These are phyloP conservation scores for Rhinatrema bivittatum DNA, from an alignment of 2,797 vertebrate species.

Conservation along the genomic window DNA sequence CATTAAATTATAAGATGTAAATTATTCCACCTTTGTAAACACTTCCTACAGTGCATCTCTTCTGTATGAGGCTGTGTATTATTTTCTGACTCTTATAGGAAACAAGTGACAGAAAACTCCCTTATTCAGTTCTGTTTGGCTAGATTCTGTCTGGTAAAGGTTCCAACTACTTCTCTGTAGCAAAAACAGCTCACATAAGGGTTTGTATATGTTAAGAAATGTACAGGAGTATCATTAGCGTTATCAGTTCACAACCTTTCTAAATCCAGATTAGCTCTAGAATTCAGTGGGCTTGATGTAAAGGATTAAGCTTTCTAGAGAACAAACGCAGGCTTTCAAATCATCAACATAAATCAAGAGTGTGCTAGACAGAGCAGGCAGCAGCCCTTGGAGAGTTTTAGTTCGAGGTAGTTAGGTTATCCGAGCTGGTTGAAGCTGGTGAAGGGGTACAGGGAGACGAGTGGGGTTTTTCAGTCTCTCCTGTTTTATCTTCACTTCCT, in stretches of 20 bases:
- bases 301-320: conserved; percentile 18
- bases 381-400: too few relatives aligned
- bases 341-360: conserved; percentile 16
- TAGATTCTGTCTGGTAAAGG: not conserved
- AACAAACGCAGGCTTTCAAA: conserved; percentile 9
- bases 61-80: conserved; percentile 32
- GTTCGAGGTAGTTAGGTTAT: conserved; percentile 57
- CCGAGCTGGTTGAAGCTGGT: conserved; percentile 73
- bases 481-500: conserved; percentile 73
- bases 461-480: conserved; percentile 85
- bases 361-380: too few relatives aligned
- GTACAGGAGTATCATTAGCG: too few relatives aligned
- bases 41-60: conserved; percentile 66
- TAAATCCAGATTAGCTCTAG: conserved; percentile 14
- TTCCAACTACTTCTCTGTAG: conserved; percentile 6
- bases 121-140: not conserved
- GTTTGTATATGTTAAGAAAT: not conserved
- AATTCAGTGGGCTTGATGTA: conserved; percentile 11
- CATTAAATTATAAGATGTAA: conserved; percentile 64
- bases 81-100: conserved; percentile 18
- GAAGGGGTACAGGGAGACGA: conserved; percentile 82
- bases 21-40: conserved; percentile 58
- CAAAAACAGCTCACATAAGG: not conserved
- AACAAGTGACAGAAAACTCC: conserved; percentile 12
- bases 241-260: not conserved